Base-by-base conservation (phyloP, 2,797 vertebrate species). In the Sebastolobus altivelis region DNA sequence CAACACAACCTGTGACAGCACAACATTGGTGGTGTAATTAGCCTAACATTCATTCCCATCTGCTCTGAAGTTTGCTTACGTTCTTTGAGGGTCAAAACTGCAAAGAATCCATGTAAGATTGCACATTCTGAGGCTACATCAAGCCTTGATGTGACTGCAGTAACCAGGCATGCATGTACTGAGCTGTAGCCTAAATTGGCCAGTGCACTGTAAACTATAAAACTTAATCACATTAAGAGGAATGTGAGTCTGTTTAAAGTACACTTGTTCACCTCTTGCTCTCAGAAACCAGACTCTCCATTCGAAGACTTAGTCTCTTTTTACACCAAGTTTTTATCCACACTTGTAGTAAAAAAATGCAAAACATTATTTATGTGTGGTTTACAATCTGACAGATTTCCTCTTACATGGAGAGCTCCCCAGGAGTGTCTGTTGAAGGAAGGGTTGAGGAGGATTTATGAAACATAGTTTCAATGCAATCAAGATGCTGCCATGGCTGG, bases 391-490 rank as follows among this genome's bases (percentile, higher is more conserved):
- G 79, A 85, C 84, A 87, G 69, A 80, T 84, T 85, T 82, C 35
- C 54, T 66, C 60, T 84, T 11, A 81, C 72, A 87, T 67, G 63
- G 65, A 80, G 69, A 58, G 60, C 58, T 81, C 67, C 65, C 65
- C 69, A 85, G 73, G 81, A 89, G 79, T 81, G 76, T 82, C 86
- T 86, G 59, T 54, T 54, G 72, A 85, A 70, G 40, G 70, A 82
- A 77, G 71, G 40, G 56, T 49, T 10, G 25, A 80, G 49, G 60
- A 75, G 58, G 61, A 87, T 89, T 87, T 77, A 67, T 75, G 66
- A 87, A 90, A 89, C 88, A 90, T 66, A 65, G 8, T 85, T 84
- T 92, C 88, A 87, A 93, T 92, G 78, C 46, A 88, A 86, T 91
- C 88, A 93, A 91, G 88, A 93, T 91, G 92, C 75, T 87, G 77